These are phyloP conservation scores for Melanaphis sacchari DNA, from an alignment of 1,140 invertebrate genomes.

Conservation along the genomic window DNA sequence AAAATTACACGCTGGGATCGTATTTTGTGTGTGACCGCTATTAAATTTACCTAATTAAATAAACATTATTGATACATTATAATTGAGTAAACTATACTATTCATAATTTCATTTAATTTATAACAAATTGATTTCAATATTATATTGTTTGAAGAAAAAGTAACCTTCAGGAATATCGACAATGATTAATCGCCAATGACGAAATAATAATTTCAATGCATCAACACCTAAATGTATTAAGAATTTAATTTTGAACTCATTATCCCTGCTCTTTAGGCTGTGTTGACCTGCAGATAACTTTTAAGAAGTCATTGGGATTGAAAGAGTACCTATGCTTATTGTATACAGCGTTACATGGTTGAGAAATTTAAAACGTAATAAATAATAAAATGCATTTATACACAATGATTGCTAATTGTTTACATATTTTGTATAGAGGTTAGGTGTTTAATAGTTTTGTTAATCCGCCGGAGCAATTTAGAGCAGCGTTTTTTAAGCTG, in stretches of 20 bases:
- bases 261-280: not conserved
- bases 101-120: not conserved
- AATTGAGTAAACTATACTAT: not conserved
- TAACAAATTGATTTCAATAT: not conserved
- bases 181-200: not conserved
- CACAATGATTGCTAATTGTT: not conserved
- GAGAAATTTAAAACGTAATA: not conserved
- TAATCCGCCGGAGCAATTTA: not conserved
- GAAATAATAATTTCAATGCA: not conserved
- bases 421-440: not conserved
- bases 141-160: not conserved
- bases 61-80: not conserved
- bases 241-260: constrained; percentile 33
- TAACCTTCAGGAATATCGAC: not conserved
- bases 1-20: not conserved
- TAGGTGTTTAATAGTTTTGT: not conserved
- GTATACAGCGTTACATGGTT: not conserved
- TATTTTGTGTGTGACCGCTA: not conserved
- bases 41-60: not conserved
- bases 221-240: not conserved
- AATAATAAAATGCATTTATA: not conserved
- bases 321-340: not conserved
- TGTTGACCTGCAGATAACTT: not conserved
- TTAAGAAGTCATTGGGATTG: not conserved
- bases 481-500: too few relatives aligned